phyloP scores from a whole-genome alignment of 30 jellyfish, hydroid and myxozoan genomes.

The Chironex yamaguchii region DNA sequence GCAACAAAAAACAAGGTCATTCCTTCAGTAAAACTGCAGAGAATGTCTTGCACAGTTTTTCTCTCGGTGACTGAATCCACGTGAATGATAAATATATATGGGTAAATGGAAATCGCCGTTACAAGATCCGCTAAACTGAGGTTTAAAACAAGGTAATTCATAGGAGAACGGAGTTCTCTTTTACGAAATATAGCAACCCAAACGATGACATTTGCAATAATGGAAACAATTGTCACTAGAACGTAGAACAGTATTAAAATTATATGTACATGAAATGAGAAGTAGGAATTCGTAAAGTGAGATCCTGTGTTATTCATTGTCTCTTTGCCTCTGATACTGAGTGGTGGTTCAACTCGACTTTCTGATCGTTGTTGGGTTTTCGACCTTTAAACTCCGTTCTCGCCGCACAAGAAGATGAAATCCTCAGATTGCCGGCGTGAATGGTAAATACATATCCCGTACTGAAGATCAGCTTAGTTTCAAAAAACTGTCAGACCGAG shows the following conservation, averaged over 20 bases:
- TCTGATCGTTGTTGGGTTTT: too few species aligned
- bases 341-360: too few species aligned
- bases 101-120: slow-evolving; percentile 63
- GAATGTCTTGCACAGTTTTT: slow-evolving; percentile 2
- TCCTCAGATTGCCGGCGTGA: too few species aligned
- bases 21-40: slow-evolving; percentile 89
- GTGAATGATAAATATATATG: slow-evolving; percentile 73
- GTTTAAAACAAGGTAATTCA: slow-evolving; percentile 80
- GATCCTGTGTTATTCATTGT: too few species aligned
- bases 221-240: slow-evolving; percentile 20
- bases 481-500: too few species aligned
- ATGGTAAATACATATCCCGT: too few species aligned
- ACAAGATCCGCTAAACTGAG: slow-evolving; percentile 79
- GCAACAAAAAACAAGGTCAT: slow-evolving; percentile 76
- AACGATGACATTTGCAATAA: slow-evolving; percentile 62
- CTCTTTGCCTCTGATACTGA: too few species aligned
- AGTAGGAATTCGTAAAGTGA: slow-evolving; percentile 70
- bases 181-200: slow-evolving; percentile 70
- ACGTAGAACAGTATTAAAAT: slow-evolving; percentile 31
- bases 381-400: too few species aligned
- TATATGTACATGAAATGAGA: slow-evolving; percentile 42
- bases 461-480: too few species aligned
- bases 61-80: slow-evolving; percentile 46
- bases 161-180: slow-evolving; percentile 70
- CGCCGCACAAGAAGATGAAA: too few species aligned